Conservation (phyloP, 2,113 vertebrate genomes). For the Periophthalmus modestus region DNA sequence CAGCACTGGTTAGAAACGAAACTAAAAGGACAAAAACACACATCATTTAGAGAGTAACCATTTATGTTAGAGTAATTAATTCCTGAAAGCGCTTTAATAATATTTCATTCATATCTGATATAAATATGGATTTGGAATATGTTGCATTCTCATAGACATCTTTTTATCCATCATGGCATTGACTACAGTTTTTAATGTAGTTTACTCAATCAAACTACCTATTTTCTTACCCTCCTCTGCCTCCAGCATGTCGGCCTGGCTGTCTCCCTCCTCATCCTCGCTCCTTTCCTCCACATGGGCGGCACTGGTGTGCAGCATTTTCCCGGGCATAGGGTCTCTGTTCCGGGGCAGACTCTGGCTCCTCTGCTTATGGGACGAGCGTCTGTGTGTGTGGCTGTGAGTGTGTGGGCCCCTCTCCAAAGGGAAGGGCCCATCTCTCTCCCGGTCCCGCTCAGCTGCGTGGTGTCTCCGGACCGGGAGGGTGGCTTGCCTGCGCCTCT, state of each 20-base stretch:
- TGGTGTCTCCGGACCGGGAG: conserved; percentile 80
- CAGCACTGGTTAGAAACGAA: too few species aligned
- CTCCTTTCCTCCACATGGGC: conserved; percentile 77
- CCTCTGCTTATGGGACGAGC: conserved; percentile 81
- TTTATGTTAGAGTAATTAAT: too few species aligned
- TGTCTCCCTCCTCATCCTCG: conserved; percentile 77
- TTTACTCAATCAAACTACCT: too few species aligned
- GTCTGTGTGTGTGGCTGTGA: conserved; percentile 64
- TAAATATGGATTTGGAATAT: too few species aligned
- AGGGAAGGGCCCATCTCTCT: conserved; percentile 87
- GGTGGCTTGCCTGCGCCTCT: conserved; percentile 83
- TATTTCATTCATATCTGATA: too few species aligned
- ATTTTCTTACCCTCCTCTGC: conserved; percentile 71
- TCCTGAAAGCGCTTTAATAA: too few species aligned
- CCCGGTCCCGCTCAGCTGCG: conserved; percentile 78
- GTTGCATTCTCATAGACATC: too few species aligned
- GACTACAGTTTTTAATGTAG: too few species aligned
- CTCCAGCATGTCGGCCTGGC: conserved; percentile 56
- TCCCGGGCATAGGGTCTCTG: conserved; percentile 77
- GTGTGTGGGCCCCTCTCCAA: conserved; percentile 78
- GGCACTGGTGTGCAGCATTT: conserved; percentile 60
- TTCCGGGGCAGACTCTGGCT: conserved; percentile 89
- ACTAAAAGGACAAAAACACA: too few species aligned
- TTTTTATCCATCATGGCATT: too few species aligned
- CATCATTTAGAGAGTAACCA: too few species aligned